Conservation (phyloP, 2,113 vertebrate species). For the Indicator maculatus region DNA sequence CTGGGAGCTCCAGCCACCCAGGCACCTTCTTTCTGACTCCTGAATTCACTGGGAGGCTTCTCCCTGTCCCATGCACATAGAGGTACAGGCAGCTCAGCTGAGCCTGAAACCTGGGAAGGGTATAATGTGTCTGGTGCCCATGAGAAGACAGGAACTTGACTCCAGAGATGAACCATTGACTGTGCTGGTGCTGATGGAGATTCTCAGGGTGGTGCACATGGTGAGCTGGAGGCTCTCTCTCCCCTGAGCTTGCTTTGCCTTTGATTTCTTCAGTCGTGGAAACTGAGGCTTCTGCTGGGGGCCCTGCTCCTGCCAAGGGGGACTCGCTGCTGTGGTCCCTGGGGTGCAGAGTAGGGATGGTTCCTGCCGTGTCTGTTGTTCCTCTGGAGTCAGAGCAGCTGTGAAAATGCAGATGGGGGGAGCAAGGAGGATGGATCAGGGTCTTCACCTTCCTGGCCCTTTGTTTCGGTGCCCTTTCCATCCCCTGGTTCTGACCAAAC, state of each 20-base stretch:
- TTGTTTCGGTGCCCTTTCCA: conserved; percentile 26
- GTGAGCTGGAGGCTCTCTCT: neutral
- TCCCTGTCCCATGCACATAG: neutral
- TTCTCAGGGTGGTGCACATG: neutral
- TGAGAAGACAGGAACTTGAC: neutral
- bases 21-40: neutral
- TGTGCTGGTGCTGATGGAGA: fast-evolving
- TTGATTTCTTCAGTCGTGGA: neutral
- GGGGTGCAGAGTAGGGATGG: neutral
- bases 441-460: conserved; percentile 31
- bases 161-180: neutral
- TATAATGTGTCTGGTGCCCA: neutral
- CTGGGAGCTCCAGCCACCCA: neutral
- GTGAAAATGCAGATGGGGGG: neutral
- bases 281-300: neutral
- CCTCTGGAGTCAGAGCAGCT: neutral
- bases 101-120: neutral
- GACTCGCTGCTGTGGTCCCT: fast-evolving
- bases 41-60: neutral
- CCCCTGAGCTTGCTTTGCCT: neutral
- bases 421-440: neutral
- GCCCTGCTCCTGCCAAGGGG: neutral
- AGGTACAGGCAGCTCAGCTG: neutral
- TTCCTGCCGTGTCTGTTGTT: neutral
- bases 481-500: neutral